Evolutionary conservation across 2,797 vertebrate genomes (phyloP).

Genomic region (Ctenopoma kingsleyae): DNA sequence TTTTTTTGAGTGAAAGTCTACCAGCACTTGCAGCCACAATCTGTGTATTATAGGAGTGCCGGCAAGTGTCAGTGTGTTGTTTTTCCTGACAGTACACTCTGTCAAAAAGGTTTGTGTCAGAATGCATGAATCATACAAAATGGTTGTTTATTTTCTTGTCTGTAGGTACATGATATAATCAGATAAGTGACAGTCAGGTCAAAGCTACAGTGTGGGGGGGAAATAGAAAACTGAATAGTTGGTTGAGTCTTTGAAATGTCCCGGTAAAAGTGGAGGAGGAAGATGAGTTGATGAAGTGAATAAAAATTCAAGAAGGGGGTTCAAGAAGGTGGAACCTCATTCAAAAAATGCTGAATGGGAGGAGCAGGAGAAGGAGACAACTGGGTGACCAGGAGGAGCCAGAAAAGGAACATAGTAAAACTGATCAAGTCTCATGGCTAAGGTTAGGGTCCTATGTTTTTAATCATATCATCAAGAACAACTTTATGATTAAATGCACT

Average conservation of each 20-base stretch:
- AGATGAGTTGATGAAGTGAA: not conserved
- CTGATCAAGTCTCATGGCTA: not conserved
- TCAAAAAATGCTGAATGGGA: not conserved
- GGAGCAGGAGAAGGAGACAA: not conserved
- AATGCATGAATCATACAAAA: conserved; percentile 31
- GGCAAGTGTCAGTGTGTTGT: conserved; percentile 12
- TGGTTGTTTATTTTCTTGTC: conserved; percentile 12
- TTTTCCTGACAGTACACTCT: conserved; percentile 16
- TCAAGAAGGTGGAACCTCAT: not conserved
- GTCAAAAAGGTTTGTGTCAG: conserved; percentile 35
- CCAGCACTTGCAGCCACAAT: not conserved
- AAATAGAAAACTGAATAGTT: not conserved
- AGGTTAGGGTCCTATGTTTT: too few relatives aligned
- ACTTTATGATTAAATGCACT: too few relatives aligned
- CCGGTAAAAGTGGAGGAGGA: not conserved
- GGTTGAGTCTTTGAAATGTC: not conserved
- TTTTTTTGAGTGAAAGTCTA: not conserved
- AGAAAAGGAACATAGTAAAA: conserved; percentile 6
- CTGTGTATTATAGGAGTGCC: conserved; percentile 17
- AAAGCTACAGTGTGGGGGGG: not conserved
- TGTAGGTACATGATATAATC: conserved; percentile 30
- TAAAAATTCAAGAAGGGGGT: not conserved
- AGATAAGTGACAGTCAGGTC: conserved; percentile 24
- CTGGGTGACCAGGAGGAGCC: not conserved
- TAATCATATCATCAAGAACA: too few relatives aligned